phyloP scores from a whole-genome alignment of 2,113 vertebrate genomes.

The Gasterosteus nipponicus region DNA sequence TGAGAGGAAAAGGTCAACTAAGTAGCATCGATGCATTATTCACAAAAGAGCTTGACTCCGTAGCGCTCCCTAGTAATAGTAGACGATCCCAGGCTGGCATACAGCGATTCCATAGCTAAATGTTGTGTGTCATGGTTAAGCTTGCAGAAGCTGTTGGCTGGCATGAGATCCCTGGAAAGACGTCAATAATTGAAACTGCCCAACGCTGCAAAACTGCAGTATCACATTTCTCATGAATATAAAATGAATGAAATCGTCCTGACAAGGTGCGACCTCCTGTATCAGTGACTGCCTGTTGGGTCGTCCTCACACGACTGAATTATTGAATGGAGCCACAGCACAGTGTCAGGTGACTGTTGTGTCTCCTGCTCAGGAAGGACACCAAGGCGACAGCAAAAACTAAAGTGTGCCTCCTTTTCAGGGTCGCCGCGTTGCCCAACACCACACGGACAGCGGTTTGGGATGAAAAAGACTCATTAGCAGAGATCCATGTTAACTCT shows the following conservation, averaged over 20 bases:
- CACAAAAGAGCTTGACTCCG: slow-evolving; percentile 15
- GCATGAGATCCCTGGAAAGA: slow-evolving; percentile 52
- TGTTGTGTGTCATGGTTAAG: slow-evolving; percentile 10
- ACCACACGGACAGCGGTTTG: background rate
- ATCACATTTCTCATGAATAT: slow-evolving; percentile 77
- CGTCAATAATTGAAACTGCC: slow-evolving; percentile 70
- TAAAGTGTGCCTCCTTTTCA: background rate
- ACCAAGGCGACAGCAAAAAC: background rate
- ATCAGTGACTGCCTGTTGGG: slow-evolving; percentile 56
- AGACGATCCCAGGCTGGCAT: slow-evolving; percentile 25
- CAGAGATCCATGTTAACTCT: background rate
- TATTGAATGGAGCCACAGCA: slow-evolving; percentile 62
- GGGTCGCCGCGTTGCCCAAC: background rate
- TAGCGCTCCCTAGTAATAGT: slow-evolving; percentile 20
- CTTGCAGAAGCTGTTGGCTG: slow-evolving; percentile 35
- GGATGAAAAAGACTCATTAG: background rate
- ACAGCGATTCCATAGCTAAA: slow-evolving; percentile 9
- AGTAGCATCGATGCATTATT: slow-evolving; percentile 67
- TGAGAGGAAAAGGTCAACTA: slow-evolving; percentile 59
- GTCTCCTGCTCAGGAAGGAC: slow-evolving; percentile 12
- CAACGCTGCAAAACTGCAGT: slow-evolving; percentile 58
- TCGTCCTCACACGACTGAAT: slow-evolving; percentile 65
- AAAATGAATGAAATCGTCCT: slow-evolving; percentile 68
- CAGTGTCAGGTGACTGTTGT: slow-evolving; percentile 55
- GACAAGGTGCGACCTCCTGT: slow-evolving; percentile 63